Percentiles rank a stretch among this genome's conserved stretches.
These are phyloP conservation scores for Meteorus sp. DNA, from an alignment of 1,140 invertebrate genomes.

Conservation along the genomic window DNA sequence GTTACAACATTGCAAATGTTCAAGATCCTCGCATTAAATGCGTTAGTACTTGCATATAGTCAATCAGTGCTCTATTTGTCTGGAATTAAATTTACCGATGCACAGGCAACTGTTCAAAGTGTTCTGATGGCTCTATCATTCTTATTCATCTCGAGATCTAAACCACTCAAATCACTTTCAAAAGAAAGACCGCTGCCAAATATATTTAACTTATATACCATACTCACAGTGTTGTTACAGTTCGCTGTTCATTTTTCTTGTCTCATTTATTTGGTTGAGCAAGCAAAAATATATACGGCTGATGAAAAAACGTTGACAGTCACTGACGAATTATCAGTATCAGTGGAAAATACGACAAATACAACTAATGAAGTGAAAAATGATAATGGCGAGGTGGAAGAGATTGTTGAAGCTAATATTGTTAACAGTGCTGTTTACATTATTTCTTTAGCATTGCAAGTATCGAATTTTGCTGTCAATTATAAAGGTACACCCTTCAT, in stretches of 20 bases:
- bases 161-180: slow-evolving; percentile 93
- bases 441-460: slow-evolving; percentile 95
- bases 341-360: slow-evolving; percentile 23
- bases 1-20: slow-evolving; percentile 99
- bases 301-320: slow-evolving; percentile 60
- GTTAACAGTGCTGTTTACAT: slow-evolving; percentile 98
- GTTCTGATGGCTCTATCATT: slow-evolving; percentile 94
- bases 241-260: slow-evolving; percentile 94
- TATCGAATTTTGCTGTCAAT: slow-evolving; percentile 98
- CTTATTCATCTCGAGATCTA: slow-evolving; percentile 96
- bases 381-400: slow-evolving; percentile 73
- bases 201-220: slow-evolving; percentile 98
- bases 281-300: slow-evolving; percentile 71
- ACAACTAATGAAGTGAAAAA: neutral
- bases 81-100: slow-evolving; percentile 97
- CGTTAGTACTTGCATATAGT: slow-evolving; percentile 95
- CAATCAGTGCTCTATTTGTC: slow-evolving; percentile 98
- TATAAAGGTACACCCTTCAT: slow-evolving; percentile 98
- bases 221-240: slow-evolving; percentile 92
- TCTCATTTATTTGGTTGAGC: slow-evolving; percentile 86
- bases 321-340: slow-evolving; percentile 10
- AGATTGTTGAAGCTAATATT: slow-evolving; percentile 89
- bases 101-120: slow-evolving; percentile 95
- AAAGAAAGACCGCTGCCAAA: slow-evolving; percentile 95
- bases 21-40: slow-evolving; percentile 99